A percentile compares a stretch with the other conserved stretches of the same genome.
phyloP scores from a whole-genome alignment of 1,140 invertebrate species.

The Philotrypesis tridentata region DNA sequence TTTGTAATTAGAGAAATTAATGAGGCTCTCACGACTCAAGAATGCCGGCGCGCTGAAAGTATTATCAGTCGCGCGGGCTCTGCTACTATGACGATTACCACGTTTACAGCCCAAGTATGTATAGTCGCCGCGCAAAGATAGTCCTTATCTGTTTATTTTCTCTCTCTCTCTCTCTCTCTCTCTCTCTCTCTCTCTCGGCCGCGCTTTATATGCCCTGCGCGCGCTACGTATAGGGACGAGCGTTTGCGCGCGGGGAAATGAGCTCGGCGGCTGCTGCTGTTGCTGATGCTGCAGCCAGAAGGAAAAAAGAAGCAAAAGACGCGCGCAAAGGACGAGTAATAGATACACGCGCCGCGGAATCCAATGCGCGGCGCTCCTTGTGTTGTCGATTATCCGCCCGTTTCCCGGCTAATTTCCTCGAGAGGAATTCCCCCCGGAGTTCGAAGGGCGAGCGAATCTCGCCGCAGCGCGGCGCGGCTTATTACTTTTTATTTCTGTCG shows the following conservation, averaged over 20 bases:
- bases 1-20: constrained; percentile 47
- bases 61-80: constrained; percentile 33
- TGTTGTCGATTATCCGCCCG: constrained; percentile 52
- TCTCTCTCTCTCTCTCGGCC: no score
- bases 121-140: neutral
- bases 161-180: no score
- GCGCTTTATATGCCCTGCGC: neutral
- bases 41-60: constrained; percentile 30
- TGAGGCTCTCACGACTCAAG: constrained; percentile 5
- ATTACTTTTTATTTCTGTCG: constrained; percentile 15
- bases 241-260: neutral
- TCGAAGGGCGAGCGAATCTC: constrained; percentile 40
- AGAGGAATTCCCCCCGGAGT: constrained; percentile 45
- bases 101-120: constrained; percentile 17
- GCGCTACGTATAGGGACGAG: neutral
- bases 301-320: neutral
- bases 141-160: constrained; percentile 31
- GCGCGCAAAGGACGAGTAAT: neutral
- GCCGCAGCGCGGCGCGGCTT: no score
- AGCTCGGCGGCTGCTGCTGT: no score
- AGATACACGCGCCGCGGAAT: neutral
- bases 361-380: constrained; percentile 23
- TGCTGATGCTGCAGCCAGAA: no score
- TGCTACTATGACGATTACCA: constrained; percentile 19
- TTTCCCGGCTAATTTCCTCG: constrained; percentile 51